Conservation (phyloP, 2,113 vertebrate genomes). For the Camelus dromedarius region DNA sequence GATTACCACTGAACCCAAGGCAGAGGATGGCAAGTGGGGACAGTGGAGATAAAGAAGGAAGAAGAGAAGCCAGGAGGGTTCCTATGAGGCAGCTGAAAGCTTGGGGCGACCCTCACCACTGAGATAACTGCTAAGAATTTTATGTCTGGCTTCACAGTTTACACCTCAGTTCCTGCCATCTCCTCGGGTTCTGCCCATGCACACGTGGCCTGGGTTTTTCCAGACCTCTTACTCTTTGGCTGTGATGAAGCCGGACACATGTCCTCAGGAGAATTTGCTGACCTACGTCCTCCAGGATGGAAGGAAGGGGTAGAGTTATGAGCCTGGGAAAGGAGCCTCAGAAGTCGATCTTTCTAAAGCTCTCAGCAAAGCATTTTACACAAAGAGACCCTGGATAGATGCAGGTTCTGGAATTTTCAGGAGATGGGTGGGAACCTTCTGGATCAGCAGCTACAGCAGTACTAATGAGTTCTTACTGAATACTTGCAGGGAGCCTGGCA, state of each 20-base stretch:
- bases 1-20: not conserved
- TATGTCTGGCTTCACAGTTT: not conserved
- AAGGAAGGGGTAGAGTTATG: not conserved
- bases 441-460: not conserved
- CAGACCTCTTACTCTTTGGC: not conserved
- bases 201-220: not conserved
- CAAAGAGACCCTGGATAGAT: not conserved
- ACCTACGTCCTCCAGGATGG: too few species aligned
- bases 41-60: not conserved
- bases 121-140: not conserved
- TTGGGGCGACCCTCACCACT: too few species aligned
- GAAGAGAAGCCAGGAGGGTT: not conserved
- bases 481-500: not conserved
- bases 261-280: not conserved
- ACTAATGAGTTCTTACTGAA: not conserved
- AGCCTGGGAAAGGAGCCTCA: not conserved
- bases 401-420: slow-evolving; percentile 37
- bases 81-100: not conserved
- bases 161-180: not conserved
- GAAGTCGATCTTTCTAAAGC: not conserved
- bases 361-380: not conserved
- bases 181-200: rapidly evolving
- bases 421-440: slow-evolving; percentile 14
- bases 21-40: not conserved
- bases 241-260: not conserved